Evolutionary conservation across 2,797 vertebrate genomes (phyloP), one percentile per base, ranked within the genome.

Genomic region (Periparus ater): DNA sequence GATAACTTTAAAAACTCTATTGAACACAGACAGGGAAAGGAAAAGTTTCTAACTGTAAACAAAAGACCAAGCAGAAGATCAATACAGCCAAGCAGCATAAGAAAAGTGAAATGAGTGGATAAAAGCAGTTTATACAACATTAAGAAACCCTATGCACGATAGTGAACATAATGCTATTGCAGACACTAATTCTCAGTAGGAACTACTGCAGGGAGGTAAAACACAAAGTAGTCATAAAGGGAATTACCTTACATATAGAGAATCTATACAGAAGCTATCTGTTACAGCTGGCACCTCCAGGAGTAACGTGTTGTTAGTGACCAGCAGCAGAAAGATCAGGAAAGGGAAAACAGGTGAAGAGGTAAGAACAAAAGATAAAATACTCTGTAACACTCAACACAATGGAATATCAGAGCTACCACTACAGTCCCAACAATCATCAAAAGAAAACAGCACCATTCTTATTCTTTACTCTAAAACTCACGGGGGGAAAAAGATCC

Each of bases 241-340:
- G 51, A 88, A 94, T 97, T 97, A 96, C 94, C 95, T 97, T 95
- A 95, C 88, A 95, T 17, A 94, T 2, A 97, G 93, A 91, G 95
- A 93, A 95, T 96, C 92, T 97, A 96, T 65, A 97, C 76, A 95
- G 95, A 94, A 92, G 96, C 92, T 97, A 97, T 79, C 77, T 94
- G 95, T 95, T 95, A 96, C 80, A 96, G 93, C 95, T 97, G 95
- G 96, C 91, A 96, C 89, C 84, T 96, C 96, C 96, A 96, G 95
- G 91, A 91, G 92, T 93, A 96, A 97, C 10, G 57, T 94, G 96
- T 34, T 95, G 94, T 96, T 96, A 96, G 91, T 95, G 82, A 95
- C 95, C 96, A 97, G 95, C 79, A 94, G 94, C 92, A 96, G 88
- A 94, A 92, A 96, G 81, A 79, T 85, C 87, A 96, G 93, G 95